phyloP scores from a whole-genome alignment of 2,888 invertebrate species.

The Hydriomena furcata region DNA sequence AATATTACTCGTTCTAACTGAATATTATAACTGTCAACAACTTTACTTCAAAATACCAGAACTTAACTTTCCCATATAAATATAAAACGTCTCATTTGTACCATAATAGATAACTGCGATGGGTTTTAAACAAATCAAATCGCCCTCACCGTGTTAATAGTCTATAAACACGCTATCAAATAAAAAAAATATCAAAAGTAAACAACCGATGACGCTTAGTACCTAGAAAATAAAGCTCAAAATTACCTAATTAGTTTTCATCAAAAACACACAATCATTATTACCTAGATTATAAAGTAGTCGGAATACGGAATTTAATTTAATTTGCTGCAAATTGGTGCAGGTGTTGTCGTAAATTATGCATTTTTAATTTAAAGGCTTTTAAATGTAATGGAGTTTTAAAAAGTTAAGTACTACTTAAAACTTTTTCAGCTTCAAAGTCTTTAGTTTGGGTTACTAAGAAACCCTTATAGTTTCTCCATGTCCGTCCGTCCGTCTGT shows the following conservation, averaged over 20 bases:
- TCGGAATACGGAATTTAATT: slow-evolving; percentile 7
- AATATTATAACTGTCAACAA: too few relatives aligned
- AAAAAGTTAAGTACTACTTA: slow-evolving; percentile 10
- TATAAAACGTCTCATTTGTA: slow-evolving; percentile 13
- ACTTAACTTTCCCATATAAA: slow-evolving; percentile 18
- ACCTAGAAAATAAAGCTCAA: slow-evolving; percentile 10
- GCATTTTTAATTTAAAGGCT: slow-evolving; percentile 18
- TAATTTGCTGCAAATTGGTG: slow-evolving; percentile 26
- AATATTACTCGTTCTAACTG: too few relatives aligned
- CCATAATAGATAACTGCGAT: slow-evolving; percentile 29
- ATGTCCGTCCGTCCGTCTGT: too few relatives aligned
- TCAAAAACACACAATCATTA: slow-evolving; percentile 10
- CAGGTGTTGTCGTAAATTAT: slow-evolving; percentile 23
- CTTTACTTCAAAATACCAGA: slow-evolving; percentile 2
- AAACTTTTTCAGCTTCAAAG: neutral
- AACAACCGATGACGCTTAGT: slow-evolving; percentile 14
- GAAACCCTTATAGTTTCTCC: too few relatives aligned
- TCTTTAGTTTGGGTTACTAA: slow-evolving; percentile 12
- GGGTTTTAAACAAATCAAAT: slow-evolving; percentile 35
- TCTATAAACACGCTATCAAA: slow-evolving; percentile 34
- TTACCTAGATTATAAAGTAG: slow-evolving; percentile 3
- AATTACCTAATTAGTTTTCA: slow-evolving; percentile 5
- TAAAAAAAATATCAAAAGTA: slow-evolving; percentile 27
- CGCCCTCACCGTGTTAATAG: slow-evolving; percentile 28
- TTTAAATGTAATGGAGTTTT: slow-evolving; percentile 20